These are phyloP conservation scores for Metopolophium dirhodum DNA, from an alignment of 1,140 invertebrate species.

Conservation along the genomic window DNA sequence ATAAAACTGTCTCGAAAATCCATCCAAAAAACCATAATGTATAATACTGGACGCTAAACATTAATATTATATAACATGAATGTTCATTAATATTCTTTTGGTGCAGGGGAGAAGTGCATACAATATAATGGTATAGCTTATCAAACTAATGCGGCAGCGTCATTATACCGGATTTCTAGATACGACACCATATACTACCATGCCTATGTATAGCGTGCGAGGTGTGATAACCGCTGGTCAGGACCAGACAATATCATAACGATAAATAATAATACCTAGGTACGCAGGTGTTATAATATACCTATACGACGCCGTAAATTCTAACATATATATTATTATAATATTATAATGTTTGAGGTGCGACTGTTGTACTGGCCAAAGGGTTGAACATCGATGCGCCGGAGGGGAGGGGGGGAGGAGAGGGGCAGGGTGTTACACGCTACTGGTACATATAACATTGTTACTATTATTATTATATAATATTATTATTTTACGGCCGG, in stretches of 20 bases:
- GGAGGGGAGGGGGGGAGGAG: too few relatives aligned
- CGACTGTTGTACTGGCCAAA: neutral
- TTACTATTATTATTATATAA: neutral
- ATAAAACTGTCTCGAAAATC: neutral
- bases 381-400: neutral
- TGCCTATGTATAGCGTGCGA: too few relatives aligned
- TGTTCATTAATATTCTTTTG: neutral
- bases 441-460: neutral
- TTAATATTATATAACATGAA: neutral
- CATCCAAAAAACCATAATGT: neutral
- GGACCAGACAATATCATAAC: too few relatives aligned
- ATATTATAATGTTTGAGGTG: neutral
- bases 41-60: neutral
- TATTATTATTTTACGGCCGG: neutral
- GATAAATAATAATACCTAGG: too few relatives aligned
- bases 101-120: too few relatives aligned
- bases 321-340: neutral
- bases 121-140: too few relatives aligned
- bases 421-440: neutral
- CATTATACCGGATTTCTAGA: too few relatives aligned
- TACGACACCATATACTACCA: too few relatives aligned
- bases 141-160: too few relatives aligned
- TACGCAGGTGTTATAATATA: neutral
- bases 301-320: neutral
- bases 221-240: too few relatives aligned